Conservation (phyloP, 2,797 vertebrate species). For the Sebastes cheni region DNA sequence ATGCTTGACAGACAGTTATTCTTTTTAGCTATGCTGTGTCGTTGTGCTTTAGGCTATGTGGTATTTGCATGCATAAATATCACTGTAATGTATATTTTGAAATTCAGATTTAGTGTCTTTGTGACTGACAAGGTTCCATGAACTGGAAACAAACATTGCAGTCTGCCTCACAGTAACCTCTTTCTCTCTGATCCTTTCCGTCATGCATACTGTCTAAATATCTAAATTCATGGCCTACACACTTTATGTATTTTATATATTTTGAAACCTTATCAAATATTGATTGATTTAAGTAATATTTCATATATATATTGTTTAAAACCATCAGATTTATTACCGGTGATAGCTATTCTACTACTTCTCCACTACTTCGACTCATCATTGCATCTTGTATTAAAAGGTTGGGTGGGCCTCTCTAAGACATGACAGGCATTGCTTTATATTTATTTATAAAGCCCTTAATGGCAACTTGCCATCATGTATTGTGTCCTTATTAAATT, state of each 20-base stretch:
- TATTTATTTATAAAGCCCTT: no score
- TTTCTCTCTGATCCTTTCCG: not conserved
- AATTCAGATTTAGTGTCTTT: not conserved
- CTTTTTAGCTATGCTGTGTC: not conserved
- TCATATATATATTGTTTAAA: no score
- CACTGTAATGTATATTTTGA: not conserved
- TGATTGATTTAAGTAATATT: no score
- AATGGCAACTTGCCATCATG: no score
- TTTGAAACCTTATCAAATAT: not conserved
- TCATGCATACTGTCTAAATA: not conserved
- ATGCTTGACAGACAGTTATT: not conserved
- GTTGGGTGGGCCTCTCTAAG: no score
- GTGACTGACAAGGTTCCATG: not conserved
- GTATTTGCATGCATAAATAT: not conserved
- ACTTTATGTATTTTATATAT: not conserved
- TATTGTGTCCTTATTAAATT: no score
- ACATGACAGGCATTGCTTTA: no score
- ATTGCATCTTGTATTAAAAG: no score
- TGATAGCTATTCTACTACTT: no score
- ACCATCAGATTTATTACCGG: no score
- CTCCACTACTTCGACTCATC: no score
- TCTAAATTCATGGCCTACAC: not conserved
- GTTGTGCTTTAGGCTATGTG: not conserved
- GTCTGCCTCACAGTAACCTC: not conserved
- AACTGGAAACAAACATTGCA: constrained; percentile 1